A percentile compares a stretch with the other conserved stretches of the same genome.
These are phyloP conservation scores for Formica selysi DNA, from an alignment of 1,140 invertebrate genomes.

Conservation along the genomic window DNA sequence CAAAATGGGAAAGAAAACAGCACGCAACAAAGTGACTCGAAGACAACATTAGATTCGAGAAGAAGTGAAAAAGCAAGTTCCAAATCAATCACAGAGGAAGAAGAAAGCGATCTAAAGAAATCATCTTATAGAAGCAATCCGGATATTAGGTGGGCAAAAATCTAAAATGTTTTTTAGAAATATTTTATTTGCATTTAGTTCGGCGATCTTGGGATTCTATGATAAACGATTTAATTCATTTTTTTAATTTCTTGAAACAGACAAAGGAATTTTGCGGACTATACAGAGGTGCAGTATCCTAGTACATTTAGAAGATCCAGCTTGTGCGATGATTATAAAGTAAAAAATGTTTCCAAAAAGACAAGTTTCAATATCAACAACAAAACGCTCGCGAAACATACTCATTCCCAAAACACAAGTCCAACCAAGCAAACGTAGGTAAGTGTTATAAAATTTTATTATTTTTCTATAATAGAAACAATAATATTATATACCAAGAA, in stretches of 20 bases:
- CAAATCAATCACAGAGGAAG: slow-evolving; percentile 60
- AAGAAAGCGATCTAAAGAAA: slow-evolving; percentile 62
- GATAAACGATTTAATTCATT: not conserved
- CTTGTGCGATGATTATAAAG: slow-evolving; percentile 63
- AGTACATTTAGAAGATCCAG: slow-evolving; percentile 66
- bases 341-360: slow-evolving; percentile 65
- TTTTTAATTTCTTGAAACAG: slow-evolving; percentile 48
- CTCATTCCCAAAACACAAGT: slow-evolving; percentile 14
- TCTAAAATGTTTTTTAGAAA: not conserved
- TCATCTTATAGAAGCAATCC: slow-evolving; percentile 73
- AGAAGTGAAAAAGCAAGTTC: slow-evolving; percentile 73
- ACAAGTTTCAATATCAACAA: slow-evolving; percentile 75
- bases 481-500: not conserved
- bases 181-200: not conserved
- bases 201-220: not conserved
- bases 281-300: slow-evolving; percentile 54
- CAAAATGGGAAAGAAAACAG: slow-evolving; percentile 65
- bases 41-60: slow-evolving; percentile 64
- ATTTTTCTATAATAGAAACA: not conserved
- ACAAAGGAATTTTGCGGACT: slow-evolving; percentile 68
- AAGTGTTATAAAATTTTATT: not conserved
- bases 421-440: not conserved
- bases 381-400: slow-evolving; percentile 14
- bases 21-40: slow-evolving; percentile 71
- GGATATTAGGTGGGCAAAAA: slow-evolving; percentile 71